A percentile compares a stretch with the other conserved stretches of the same genome.
Conservation (phyloP, 2,888 invertebrate species). For the Acholoe squamosa region DNA sequence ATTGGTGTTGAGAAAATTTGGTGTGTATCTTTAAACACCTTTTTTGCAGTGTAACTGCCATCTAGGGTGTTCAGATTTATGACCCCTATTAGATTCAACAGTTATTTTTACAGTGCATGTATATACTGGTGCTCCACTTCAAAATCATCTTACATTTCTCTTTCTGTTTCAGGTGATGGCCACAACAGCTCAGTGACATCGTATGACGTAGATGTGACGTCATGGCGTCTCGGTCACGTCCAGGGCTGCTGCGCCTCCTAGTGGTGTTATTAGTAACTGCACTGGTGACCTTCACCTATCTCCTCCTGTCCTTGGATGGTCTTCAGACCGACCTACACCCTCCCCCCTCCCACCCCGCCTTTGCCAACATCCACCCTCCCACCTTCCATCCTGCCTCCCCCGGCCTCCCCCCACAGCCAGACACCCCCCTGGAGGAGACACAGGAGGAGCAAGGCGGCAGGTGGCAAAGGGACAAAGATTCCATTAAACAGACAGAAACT, state of each 20-base stretch:
- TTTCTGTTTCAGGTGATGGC: background rate
- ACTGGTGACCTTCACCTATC: conserved; percentile 29
- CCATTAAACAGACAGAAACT: conserved; percentile 27
- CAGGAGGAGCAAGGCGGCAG: background rate
- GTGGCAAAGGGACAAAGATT: background rate
- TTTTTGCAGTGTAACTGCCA: too few relatives aligned
- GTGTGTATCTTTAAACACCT: too few relatives aligned
- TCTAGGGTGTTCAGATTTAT: too few relatives aligned
- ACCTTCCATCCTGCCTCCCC: background rate
- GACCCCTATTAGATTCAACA: too few relatives aligned
- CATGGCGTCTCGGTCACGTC: conserved; percentile 10
- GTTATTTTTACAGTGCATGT: too few relatives aligned
- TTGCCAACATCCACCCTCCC: background rate
- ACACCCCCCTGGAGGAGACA: background rate
- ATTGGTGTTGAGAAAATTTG: too few relatives aligned
- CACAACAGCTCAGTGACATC: too few relatives aligned
- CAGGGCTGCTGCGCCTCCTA: background rate
- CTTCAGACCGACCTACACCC: conserved; percentile 26
- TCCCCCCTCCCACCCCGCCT: background rate
- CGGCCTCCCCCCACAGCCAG: background rate
- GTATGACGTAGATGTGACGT: too few relatives aligned
- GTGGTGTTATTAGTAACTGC: background rate
- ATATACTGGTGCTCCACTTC: too few relatives aligned
- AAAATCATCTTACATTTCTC: too few relatives aligned
- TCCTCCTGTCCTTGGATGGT: conserved; percentile 48